Conservation (phyloP, 2,888 invertebrate genomes). For the Drosophila paracracens region DNA sequence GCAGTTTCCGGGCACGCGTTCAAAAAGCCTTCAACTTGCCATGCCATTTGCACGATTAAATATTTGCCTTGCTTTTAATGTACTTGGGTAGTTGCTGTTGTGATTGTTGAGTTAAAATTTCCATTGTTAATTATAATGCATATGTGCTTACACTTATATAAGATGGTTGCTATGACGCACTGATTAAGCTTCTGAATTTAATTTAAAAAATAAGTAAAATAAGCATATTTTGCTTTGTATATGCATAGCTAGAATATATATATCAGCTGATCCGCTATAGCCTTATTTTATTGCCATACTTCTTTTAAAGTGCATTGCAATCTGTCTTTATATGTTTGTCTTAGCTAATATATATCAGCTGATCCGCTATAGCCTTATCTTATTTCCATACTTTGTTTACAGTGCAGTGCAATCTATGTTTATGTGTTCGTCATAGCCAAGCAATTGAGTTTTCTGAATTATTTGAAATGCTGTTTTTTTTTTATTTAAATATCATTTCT, state of each 20-base stretch:
- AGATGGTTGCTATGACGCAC: neutral
- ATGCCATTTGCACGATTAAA: conserved; percentile 34
- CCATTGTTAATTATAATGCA: conserved; percentile 40
- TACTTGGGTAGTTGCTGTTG: conserved; percentile 1
- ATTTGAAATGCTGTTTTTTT: neutral
- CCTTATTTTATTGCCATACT: too few relatives aligned
- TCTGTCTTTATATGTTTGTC: too few relatives aligned
- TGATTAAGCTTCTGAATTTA: conserved; percentile 2
- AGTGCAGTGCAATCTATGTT: neutral
- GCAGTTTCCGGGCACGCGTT: conserved; percentile 46
- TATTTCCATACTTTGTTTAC: neutral
- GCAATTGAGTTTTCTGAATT: neutral
- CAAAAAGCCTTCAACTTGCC: conserved; percentile 60
- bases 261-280: too few relatives aligned
- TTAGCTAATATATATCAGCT: neutral
- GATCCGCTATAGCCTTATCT: neutral
- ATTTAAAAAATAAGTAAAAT: neutral
- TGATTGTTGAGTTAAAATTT: conserved; percentile 19
- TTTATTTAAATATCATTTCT: neutral
- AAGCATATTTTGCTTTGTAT: neutral
- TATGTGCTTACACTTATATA: conserved; percentile 7
- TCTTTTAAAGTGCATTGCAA: too few relatives aligned
- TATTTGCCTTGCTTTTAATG: conserved; percentile 31
- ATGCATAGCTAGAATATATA: neutral
- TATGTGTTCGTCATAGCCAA: neutral